Conservation (phyloP, 2,113 vertebrate species). For the Chamaetylas fuelleborni region DNA sequence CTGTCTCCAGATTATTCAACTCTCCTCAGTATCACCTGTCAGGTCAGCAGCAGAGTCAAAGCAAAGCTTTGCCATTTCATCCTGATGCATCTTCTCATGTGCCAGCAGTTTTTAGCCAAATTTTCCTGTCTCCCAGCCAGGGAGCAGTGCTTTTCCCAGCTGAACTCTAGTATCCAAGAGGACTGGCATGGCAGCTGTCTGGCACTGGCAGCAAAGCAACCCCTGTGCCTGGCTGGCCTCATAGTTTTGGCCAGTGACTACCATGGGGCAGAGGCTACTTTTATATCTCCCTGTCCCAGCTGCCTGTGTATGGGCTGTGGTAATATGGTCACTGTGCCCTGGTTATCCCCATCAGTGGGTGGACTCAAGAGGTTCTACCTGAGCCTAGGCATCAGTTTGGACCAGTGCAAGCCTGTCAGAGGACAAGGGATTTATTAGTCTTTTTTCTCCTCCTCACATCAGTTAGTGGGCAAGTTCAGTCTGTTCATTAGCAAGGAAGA, state of each 20-base stretch:
- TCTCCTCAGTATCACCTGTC: not conserved
- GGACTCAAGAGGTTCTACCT: not conserved
- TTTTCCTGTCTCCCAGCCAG: not conserved
- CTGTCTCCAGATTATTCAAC: not conserved
- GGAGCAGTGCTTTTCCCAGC: not conserved
- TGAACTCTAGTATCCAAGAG: not conserved
- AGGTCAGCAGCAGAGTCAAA: not conserved
- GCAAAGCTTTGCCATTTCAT: not conserved
- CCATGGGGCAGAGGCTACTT: not conserved
- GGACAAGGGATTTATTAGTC: not conserved
- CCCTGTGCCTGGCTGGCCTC: not conserved
- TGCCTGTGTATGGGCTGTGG: not conserved
- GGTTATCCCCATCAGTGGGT: not conserved
- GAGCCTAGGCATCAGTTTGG: not conserved
- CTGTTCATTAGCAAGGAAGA: not conserved
- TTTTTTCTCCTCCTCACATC: not conserved
- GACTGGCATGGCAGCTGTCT: not conserved
- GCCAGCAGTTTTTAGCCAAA: not conserved
- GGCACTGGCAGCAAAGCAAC: not conserved
- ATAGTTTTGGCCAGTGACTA: not conserved
- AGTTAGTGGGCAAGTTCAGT: not conserved
- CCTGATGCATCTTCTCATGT: not conserved
- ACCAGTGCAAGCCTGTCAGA: not conserved
- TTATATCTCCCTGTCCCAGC: not conserved
- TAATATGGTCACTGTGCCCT: not conserved